Conservation (phyloP, 2,888 invertebrate genomes). For the Chalcis sispes region DNA sequence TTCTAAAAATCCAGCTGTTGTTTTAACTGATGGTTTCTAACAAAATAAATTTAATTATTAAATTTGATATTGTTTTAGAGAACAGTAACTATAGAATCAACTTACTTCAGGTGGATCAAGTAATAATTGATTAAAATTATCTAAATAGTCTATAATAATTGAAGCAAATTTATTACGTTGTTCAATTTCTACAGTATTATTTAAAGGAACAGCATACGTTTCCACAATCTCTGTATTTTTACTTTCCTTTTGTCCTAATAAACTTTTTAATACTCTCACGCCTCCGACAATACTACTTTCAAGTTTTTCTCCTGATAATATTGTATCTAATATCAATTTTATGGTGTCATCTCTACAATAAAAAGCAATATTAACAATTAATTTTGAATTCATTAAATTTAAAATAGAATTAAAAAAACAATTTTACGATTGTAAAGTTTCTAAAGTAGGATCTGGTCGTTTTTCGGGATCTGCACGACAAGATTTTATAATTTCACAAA, state of each 20-base stretch:
- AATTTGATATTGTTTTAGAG: background rate
- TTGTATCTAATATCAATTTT: slow-evolving; percentile 83
- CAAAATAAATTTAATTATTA: slow-evolving; percentile 52
- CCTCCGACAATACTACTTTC: slow-evolving; percentile 88
- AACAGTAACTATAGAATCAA: slow-evolving; percentile 35
- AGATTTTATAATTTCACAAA: slow-evolving; percentile 89
- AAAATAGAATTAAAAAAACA: slow-evolving; percentile 15
- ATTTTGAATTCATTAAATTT: slow-evolving; percentile 1
- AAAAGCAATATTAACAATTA: slow-evolving; percentile 11
- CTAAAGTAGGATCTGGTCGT: slow-evolving; percentile 85
- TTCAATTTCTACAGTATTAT: slow-evolving; percentile 77
- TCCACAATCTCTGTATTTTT: slow-evolving; percentile 59
- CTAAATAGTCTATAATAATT: slow-evolving; percentile 82
- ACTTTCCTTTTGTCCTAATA: slow-evolving; percentile 79
- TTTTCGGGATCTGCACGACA: slow-evolving; percentile 80
- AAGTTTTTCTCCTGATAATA: slow-evolving; percentile 82
- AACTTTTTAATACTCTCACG: slow-evolving; percentile 86
- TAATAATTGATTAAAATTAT: slow-evolving; percentile 83
- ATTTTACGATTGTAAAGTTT: slow-evolving; percentile 85
- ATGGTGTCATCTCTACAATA: slow-evolving; percentile 80
- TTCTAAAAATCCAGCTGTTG: slow-evolving; percentile 83
- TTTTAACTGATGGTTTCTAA: slow-evolving; percentile 82
- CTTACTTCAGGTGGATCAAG: slow-evolving; percentile 84
- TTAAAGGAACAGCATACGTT: slow-evolving; percentile 60
- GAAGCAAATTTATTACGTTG: slow-evolving; percentile 81